These are phyloP conservation scores for Sarotherodon lohbergeri DNA, from an alignment of 2,113 vertebrate genomes.

Conservation along the genomic window DNA sequence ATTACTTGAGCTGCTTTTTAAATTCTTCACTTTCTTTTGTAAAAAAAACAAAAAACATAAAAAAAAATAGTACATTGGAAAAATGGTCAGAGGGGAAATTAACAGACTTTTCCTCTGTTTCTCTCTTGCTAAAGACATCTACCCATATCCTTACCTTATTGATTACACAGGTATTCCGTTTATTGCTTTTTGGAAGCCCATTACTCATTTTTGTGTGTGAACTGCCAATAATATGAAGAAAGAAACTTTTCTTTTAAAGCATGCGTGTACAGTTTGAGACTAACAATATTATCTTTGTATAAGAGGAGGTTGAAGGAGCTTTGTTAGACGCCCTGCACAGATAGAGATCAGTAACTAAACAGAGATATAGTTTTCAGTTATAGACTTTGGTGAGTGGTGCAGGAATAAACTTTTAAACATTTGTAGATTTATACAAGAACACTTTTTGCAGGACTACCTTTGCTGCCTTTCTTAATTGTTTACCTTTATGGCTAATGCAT, in stretches of 20 bases:
- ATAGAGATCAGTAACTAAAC: not conserved
- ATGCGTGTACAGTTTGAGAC: conserved; percentile 24
- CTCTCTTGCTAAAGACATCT: conserved; percentile 66
- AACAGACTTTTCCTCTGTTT: conserved; percentile 33
- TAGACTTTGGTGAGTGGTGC: not conserved
- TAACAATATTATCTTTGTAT: conserved; percentile 1
- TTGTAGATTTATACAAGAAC: too few species aligned
- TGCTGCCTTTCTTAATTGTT: not conserved
- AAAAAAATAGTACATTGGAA: not conserved
- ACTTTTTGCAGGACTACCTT: not conserved
- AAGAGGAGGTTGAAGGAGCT: not conserved
- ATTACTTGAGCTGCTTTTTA: conserved; percentile 32
- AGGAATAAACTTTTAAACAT: not conserved
- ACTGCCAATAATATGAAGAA: not conserved
- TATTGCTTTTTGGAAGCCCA: not conserved
- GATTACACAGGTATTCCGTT: conserved; percentile 70
- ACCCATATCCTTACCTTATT: conserved; percentile 77
- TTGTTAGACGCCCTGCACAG: not conserved
- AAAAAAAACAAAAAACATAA: rapidly evolving
- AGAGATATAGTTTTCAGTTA: not conserved
- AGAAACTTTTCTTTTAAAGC: not conserved
- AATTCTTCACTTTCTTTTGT: conserved; percentile 19
- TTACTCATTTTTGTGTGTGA: not conserved
- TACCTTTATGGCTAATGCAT: not conserved
- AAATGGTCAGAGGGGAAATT: not conserved